A percentile compares a stretch with the other conserved stretches of the same genome.
Conservation (phyloP, 1,140 invertebrate genomes). For the Acromyrmex echinatior region DNA sequence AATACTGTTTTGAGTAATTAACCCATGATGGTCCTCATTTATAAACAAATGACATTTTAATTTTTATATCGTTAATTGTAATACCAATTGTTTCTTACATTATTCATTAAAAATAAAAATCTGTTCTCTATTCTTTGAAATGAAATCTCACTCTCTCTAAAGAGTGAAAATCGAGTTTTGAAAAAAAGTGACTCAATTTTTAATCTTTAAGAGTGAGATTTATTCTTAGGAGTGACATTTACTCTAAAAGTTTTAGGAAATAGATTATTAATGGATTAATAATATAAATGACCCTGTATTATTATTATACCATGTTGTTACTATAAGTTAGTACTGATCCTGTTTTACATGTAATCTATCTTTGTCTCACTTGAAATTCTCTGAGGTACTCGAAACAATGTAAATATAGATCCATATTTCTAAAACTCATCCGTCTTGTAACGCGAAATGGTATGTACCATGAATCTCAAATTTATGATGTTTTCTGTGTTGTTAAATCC, state of each 20-base stretch:
- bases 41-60: neutral
- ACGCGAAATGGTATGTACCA: neutral
- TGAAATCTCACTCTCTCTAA: too few relatives aligned
- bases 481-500: constrained; percentile 31
- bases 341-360: constrained; percentile 15
- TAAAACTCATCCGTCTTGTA: constrained; percentile 14
- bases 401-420: neutral
- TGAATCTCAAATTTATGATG: constrained; percentile 35
- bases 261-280: too few relatives aligned
- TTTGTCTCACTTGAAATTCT: neutral
- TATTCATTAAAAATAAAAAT: neutral
- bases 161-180: too few relatives aligned
- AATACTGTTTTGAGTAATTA: neutral
- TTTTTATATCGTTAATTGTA: neutral
- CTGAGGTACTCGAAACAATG: neutral
- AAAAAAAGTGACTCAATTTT: too few relatives aligned
- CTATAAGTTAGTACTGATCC: neutral
- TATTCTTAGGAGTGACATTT: too few relatives aligned
- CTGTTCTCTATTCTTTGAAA: too few relatives aligned
- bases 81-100: too few relatives aligned
- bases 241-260: too few relatives aligned
- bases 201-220: too few relatives aligned
- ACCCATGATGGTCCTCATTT: neutral
- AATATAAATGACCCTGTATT: too few relatives aligned
- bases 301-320: neutral